Base-by-base conservation (phyloP, 2,797 vertebrate species). In the Ctenopoma multispine region DNA sequence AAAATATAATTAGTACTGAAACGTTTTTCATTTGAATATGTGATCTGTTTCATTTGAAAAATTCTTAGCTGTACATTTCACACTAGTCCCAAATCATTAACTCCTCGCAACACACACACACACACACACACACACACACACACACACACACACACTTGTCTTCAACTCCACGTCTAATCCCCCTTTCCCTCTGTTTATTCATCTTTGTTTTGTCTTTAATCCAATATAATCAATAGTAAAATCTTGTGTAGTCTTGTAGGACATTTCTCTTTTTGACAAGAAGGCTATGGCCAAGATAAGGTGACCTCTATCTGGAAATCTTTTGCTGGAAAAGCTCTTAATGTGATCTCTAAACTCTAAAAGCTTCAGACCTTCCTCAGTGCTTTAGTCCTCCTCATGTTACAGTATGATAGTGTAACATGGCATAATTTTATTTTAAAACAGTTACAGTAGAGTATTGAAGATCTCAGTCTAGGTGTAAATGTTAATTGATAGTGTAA, bases 151-250 rank as follows among this genome's bases (percentile, higher is more conserved):
- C n/a, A n/a, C n/a, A n/a, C n/a, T n/a, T n/a, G n/a, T 63, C 20
- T 57, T 73, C 27, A 12, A 23, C 18, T 64, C 3, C 38, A 18
- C 17, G n/a, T 48, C 20, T 77, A 51, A 76, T 67, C 51, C 43
- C n/a, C 60, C 63, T 31, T 27, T 50, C 1, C 1, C 4, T 62
- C 43, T 64, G 12, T 72, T n/a, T 43, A 21, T 31, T 49, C 47
- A 38, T 63, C 20, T 58, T 31, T 63, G 21, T 29, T 51, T 49
- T 47, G 23, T 48, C 43, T 58, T 46, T 58, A 65, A 82, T 75
- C 50, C 40, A 69, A 36, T 75, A 47, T 58, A 47, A 41, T 55
- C 5, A 31, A 7, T 31, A 31, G 7, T 31, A 31, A 6, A 48
- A 24, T 41, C 44, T 48, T 53, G 54, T n/a, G n/a, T n/a, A n/a